Percentiles rank a stretch among this genome's conserved stretches.
Conservation (phyloP, 2,888 invertebrate species). For the Theretra japonica region DNA sequence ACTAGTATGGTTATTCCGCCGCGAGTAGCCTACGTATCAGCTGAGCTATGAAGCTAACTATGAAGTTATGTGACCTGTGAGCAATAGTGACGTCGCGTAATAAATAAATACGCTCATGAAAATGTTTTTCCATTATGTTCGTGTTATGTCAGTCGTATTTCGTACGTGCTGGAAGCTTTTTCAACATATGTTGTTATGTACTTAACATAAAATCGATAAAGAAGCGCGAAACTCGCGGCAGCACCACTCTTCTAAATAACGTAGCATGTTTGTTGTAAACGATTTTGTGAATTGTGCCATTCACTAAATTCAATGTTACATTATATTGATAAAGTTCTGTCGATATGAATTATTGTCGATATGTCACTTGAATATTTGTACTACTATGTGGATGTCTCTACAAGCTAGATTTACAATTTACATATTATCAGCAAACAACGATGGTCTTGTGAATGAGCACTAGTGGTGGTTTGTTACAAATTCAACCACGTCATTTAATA, state of each 20-base stretch:
- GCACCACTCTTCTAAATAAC: neutral
- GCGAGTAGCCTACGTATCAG: too few species aligned
- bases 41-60: too few species aligned
- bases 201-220: constrained; percentile 28
- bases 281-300: too few species aligned
- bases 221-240: constrained; percentile 27
- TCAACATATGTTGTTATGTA: constrained; percentile 23
- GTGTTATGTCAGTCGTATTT: neutral
- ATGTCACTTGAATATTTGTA: too few species aligned
- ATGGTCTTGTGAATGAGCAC: too few species aligned
- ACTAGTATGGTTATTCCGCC: too few species aligned
- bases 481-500: too few species aligned
- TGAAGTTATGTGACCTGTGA: too few species aligned
- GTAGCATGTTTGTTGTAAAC: constrained; percentile 4
- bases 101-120: constrained; percentile 6
- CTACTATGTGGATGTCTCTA: too few species aligned
- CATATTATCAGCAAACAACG: too few species aligned
- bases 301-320: neutral
- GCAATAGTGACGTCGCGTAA: neutral
- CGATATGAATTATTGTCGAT: neutral
- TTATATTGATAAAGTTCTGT: neutral
- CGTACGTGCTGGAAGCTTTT: neutral
- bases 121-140: neutral
- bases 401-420: too few species aligned
- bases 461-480: too few species aligned